These are phyloP conservation scores for Machaerirhynchus nigripectus DNA, from an alignment of 2,113 vertebrate genomes.

Conservation along the genomic window DNA sequence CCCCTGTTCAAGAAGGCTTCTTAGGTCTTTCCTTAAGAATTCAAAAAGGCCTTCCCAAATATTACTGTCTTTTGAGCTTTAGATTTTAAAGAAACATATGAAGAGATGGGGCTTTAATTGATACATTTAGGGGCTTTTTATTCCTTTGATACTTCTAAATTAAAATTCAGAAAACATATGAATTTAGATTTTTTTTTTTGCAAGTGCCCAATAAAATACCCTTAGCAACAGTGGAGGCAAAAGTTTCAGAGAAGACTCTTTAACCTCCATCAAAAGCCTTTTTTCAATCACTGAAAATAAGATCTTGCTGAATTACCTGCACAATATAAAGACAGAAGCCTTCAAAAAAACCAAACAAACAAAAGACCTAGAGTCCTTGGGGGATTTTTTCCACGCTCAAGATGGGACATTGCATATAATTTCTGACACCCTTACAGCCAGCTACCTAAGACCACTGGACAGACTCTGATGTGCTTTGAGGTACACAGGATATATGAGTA, in stretches of 20 bases:
- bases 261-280: background rate
- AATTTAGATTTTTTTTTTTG: background rate
- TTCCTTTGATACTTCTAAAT: background rate
- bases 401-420: rapidly evolving
- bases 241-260: background rate
- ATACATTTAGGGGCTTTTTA: background rate
- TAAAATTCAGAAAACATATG: background rate
- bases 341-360: background rate
- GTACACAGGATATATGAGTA: background rate
- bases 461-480: background rate
- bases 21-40: background rate
- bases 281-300: background rate
- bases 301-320: background rate
- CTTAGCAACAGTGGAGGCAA: background rate
- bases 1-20: background rate
- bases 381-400: background rate
- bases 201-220: background rate
- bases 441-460: background rate
- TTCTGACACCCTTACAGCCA: background rate
- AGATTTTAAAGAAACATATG: background rate
- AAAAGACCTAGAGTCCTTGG: background rate
- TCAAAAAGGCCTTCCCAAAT: background rate
- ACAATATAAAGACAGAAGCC: background rate
- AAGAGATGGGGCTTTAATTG: background rate
- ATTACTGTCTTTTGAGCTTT: background rate